Percentiles rank a stretch among this genome's conserved stretches.
These are phyloP conservation scores for Aproaerema taeniolella DNA, from an alignment of 2,888 invertebrate species.

Conservation along the genomic window DNA sequence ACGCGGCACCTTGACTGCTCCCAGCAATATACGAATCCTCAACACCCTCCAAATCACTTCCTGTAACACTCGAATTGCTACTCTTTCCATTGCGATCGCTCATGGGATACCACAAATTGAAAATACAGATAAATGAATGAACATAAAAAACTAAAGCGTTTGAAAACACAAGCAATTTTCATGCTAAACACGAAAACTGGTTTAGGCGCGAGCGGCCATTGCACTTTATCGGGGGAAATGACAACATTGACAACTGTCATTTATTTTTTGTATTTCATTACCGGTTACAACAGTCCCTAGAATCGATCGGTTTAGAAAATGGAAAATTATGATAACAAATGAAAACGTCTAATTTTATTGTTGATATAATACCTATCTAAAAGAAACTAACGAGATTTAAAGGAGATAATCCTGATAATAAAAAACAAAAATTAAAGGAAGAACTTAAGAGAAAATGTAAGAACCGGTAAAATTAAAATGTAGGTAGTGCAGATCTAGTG, in stretches of 20 bases:
- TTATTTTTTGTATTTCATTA: not conserved
- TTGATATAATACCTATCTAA: too few species aligned
- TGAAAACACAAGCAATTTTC: constrained; percentile 46
- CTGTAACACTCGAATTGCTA: constrained; percentile 18
- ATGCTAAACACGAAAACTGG: constrained; percentile 16
- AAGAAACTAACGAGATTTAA: too few species aligned
- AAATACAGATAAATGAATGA: constrained; percentile 40
- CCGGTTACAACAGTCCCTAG: not conserved
- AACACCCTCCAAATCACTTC: constrained; percentile 10
- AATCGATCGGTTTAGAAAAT: too few species aligned
- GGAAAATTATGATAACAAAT: too few species aligned
- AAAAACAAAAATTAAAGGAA: too few species aligned
- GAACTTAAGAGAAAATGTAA: too few species aligned
- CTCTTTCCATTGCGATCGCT: constrained; percentile 40
- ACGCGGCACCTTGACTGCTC: constrained; percentile 27
- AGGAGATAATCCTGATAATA: too few species aligned
- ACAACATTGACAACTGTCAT: not conserved
- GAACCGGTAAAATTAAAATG: too few species aligned
- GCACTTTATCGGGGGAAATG: not conserved
- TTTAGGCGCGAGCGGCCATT: constrained; percentile 11
- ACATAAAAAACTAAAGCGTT: constrained; percentile 33
- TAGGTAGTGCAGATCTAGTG: too few species aligned
- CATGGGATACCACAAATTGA: constrained; percentile 33
- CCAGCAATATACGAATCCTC: not conserved
- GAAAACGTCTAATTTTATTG: too few species aligned